Conservation (phyloP, 2,888 invertebrate species). For the Ochropleura leucogaster region DNA sequence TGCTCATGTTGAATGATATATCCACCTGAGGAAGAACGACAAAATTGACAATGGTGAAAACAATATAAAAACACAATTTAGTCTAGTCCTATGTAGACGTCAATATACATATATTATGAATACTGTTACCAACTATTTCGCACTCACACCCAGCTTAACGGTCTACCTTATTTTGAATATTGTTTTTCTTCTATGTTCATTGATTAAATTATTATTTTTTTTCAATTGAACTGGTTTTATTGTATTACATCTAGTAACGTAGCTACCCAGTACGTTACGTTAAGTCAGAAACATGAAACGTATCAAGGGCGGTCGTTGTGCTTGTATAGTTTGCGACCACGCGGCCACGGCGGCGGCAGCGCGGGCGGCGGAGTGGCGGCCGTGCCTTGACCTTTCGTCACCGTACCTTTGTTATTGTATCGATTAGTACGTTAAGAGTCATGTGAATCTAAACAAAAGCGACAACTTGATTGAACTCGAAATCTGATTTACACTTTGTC, state of each 20-base stretch:
- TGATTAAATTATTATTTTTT: too few species aligned
- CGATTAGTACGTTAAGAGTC: neutral
- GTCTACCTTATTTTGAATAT: too few species aligned
- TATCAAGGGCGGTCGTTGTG: neutral
- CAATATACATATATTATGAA: too few species aligned
- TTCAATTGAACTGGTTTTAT: too few species aligned
- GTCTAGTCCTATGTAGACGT: neutral
- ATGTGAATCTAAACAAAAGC: neutral
- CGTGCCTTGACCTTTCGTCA: neutral
- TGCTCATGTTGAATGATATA: constrained; percentile 99
- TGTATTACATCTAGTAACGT: too few species aligned
- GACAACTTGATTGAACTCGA: too few species aligned
- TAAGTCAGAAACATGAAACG: neutral
- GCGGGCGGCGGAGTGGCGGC: neutral
- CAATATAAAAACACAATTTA: neutral
- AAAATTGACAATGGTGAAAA: neutral
- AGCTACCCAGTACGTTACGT: too few species aligned
- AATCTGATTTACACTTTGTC: neutral
- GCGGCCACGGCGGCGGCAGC: too few species aligned
- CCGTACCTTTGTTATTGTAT: constrained; percentile 1
- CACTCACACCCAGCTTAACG: too few species aligned
- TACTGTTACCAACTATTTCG: too few species aligned
- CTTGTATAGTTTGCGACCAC: neutral
- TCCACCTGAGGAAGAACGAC: constrained; percentile 91
- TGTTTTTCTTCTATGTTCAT: too few species aligned